A percentile compares a stretch with the other conserved stretches of the same genome.
Evolutionary conservation across 2,888 invertebrate species (phyloP).

Genomic region (Polyommatus icarus): DNA sequence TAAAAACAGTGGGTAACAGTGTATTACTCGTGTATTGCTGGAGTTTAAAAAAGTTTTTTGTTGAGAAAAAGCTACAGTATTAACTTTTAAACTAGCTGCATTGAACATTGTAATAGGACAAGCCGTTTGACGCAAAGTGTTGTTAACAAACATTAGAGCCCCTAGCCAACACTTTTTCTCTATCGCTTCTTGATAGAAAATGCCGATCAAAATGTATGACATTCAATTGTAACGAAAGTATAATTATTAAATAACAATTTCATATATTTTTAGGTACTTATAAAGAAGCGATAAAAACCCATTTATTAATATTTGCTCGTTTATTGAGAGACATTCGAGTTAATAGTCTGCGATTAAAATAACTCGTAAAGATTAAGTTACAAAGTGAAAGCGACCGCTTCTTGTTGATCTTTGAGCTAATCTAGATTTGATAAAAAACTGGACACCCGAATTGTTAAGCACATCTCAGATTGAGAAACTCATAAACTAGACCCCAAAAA

Average conservation of each 20-base stretch:
- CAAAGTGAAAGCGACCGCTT: neutral
- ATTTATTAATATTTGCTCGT: neutral
- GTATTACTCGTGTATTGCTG: neutral
- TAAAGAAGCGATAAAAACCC: too few species aligned
- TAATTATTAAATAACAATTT: too few species aligned
- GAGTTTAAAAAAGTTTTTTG: neutral
- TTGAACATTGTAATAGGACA: too few species aligned
- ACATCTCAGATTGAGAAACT: neutral
- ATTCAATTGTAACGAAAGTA: too few species aligned
- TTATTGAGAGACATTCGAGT: neutral
- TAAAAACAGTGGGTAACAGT: neutral
- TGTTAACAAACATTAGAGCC: too few species aligned
- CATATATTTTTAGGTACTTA: too few species aligned
- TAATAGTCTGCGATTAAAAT: neutral
- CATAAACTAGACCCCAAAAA: neutral
- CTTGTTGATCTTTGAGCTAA: neutral
- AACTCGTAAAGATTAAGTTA: slow-evolving; percentile 1
- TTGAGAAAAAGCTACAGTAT: too few species aligned
- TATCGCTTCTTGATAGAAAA: too few species aligned
- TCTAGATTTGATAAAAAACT: neutral
- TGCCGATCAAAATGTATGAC: too few species aligned
- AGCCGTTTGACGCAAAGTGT: too few species aligned
- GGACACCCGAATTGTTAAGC: neutral
- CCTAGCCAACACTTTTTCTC: too few species aligned
- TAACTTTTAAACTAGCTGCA: too few species aligned